Percentiles rank a stretch among this genome's conserved stretches.
These are phyloP conservation scores for Platycheirus rosarum DNA, from an alignment of 2,888 invertebrate genomes.

Conservation along the genomic window DNA sequence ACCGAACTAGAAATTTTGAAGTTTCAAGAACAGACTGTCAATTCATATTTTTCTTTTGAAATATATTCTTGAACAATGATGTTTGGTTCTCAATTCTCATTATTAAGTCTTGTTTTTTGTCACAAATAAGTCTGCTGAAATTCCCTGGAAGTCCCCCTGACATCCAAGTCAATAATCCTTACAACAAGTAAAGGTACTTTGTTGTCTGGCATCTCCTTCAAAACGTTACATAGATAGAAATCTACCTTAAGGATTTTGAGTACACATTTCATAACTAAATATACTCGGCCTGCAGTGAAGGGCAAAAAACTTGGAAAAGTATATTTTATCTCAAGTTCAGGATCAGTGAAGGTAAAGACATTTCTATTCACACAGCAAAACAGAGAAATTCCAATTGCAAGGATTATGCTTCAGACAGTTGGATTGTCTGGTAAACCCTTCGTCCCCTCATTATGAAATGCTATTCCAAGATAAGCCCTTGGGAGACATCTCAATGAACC, in stretches of 20 bases:
- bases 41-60: too few species aligned
- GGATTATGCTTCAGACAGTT: conserved; percentile 3
- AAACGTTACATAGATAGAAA: conserved; percentile 27
- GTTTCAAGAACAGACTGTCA: too few species aligned
- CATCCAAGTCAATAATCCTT: conserved; percentile 57
- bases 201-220: conserved; percentile 44
- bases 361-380: conserved; percentile 24
- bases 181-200: not conserved
- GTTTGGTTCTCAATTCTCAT: conserved; percentile 26
- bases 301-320: conserved; percentile 24
- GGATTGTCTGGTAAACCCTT: not conserved
- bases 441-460: conserved; percentile 32
- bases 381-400: not conserved
- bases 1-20: too few species aligned
- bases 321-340: conserved; percentile 66
- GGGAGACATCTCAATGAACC: conserved; percentile 53
- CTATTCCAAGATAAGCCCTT: conserved; percentile 38
- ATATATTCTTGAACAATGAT: not conserved
- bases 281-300: conserved; percentile 7
- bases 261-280: not conserved
- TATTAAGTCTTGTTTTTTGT: conserved; percentile 30
- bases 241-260: conserved; percentile 16
- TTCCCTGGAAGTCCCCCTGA: conserved; percentile 13
- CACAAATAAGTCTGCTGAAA: conserved; percentile 27
- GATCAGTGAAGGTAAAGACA: conserved; percentile 38